Base-by-base conservation (phyloP, 1,140 invertebrate species). In the Eriosoma lanigerum region DNA sequence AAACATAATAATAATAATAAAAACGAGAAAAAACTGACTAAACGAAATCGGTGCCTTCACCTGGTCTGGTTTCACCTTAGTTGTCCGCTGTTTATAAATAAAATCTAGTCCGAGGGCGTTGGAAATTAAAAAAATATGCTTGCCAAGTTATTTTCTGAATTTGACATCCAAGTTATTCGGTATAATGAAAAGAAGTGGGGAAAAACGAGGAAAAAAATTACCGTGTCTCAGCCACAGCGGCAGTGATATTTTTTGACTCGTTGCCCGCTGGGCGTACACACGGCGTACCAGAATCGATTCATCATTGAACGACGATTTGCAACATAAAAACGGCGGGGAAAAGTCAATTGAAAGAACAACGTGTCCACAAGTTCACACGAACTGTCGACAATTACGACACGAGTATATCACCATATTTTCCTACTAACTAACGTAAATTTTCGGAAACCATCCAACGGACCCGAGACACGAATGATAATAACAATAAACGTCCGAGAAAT, bases 61-160 rank as follows among this genome's bases (percentile, higher is more conserved):
- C 75, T 78, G 75, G 75, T 78, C 75, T 78, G 75, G 75, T 78
- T 78, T 78, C 56, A 78, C 75, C 75, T 78, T 78, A 62, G 54
- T 60, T 38, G 54, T 12, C 75, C 75, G 56, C 56, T 58, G 75
- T 78, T 78, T 78, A 78, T 78, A 78, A 78, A 78, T 78, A 78
- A 78, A 78, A 78, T 78, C 75, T 46, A 78, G 75, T 78, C 75
- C 54, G 75, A 60, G 54, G 75, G 75, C 75, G 75, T 78, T 78
- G 56, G 38, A 78, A 78, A 78, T 78, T 60, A 78, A 78, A 60
- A 78, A 78, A 78, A 78, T 78, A 78, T 29, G 24, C 32, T 78
- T 78, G 75, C 75, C 75, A 78, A 78, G 75, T 62, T 78, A 78
- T 78, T 78, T 78, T 78, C 75, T 78, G 75, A 62, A 78, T 78